These are phyloP conservation scores for Ophthalmolycus amberensis DNA, from an alignment of 2,113 vertebrate genomes.

Conservation along the genomic window DNA sequence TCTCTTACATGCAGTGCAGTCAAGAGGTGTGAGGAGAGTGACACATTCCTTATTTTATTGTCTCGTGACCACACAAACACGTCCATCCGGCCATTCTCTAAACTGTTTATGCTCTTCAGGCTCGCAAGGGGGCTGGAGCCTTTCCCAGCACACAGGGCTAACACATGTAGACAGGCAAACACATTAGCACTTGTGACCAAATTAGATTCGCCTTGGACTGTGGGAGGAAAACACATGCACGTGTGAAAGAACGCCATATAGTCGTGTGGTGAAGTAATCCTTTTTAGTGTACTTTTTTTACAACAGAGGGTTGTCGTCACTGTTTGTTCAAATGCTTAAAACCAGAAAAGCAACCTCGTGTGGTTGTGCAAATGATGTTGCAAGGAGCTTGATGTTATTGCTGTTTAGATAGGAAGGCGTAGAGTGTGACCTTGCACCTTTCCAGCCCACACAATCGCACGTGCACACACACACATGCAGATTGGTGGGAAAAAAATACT, in stretches of 20 bases:
- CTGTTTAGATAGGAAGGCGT: background rate
- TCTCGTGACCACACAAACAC: conserved; percentile 13
- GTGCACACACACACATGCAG: background rate
- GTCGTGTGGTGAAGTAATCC: background rate
- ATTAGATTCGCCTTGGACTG: conserved; percentile 34
- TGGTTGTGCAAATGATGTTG: background rate
- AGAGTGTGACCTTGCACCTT: background rate
- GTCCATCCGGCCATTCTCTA: conserved; percentile 18
- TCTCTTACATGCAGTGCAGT: background rate
- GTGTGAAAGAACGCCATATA: too few relatives aligned
- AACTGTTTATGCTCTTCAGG: conserved; percentile 21
- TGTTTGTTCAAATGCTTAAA: conserved; percentile 2
- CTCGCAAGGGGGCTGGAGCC: conserved; percentile 14
- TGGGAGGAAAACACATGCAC: conserved; percentile 9
- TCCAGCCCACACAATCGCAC: background rate
- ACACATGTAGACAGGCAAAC: conserved; percentile 27
- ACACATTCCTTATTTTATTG: conserved; percentile 7
- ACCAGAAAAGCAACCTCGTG: background rate
- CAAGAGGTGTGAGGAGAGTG: background rate
- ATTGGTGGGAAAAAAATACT: background rate
- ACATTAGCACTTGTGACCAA: conserved; percentile 25
- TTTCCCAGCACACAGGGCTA: conserved; percentile 25
- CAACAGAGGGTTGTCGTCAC: too few relatives aligned
- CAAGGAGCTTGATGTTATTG: background rate
- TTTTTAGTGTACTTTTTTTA: background rate